Percentiles rank a stretch among this genome's conserved stretches.
Conservation (phyloP, 2,113 vertebrate genomes). For the Danio rerio region GRCz12tu NC_133182.1:42824001-42824500, state of each 20-base stretch:
- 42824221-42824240: conserved; percentile 28
- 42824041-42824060: conserved; percentile 64
- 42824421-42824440: too few species aligned
- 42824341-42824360: conserved; percentile 14
- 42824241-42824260: neutral
- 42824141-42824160: conserved; percentile 53
- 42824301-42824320: conserved; percentile 9
- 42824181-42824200: conserved; percentile 35
- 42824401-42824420: too few species aligned
- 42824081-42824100: conserved; percentile 9
- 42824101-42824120: conserved; percentile 62
- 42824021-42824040: conserved; percentile 52
- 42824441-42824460: too few species aligned
- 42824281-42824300: neutral
- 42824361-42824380: neutral
- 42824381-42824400: neutral
- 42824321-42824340: neutral
- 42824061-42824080: conserved; percentile 15
- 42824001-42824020: conserved; percentile 37
- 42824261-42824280: neutral
- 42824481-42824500: too few species aligned
- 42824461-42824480: too few species aligned
- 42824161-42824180: conserved; percentile 42
- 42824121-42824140: conserved; percentile 56
- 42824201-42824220: conserved; percentile 35